These are phyloP conservation scores for Brachyistius frenatus DNA, from an alignment of 2,113 vertebrate genomes.

Conservation along the genomic window DNA sequence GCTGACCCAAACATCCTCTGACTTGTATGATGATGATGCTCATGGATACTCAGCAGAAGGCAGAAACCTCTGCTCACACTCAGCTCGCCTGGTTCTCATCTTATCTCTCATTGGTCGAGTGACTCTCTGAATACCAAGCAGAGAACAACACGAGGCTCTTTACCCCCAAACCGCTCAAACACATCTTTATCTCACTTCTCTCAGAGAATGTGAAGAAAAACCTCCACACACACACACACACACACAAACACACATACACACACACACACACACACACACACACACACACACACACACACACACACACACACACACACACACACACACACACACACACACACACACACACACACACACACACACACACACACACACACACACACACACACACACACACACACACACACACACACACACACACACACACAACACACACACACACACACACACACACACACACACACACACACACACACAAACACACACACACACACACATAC, in stretches of 20 bases:
- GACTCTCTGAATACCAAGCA: slow-evolving; percentile 27
- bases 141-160: background rate
- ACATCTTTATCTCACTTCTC: background rate
- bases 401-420: background rate
- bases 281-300: background rate
- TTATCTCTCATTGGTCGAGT: slow-evolving; percentile 18
- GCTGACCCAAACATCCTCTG: background rate
- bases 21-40: slow-evolving; percentile 1
- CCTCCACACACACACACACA: background rate
- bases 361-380: background rate
- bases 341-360: background rate
- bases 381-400: background rate
- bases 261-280: background rate
- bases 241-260: background rate
- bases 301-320: background rate
- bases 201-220: background rate
- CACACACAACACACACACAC: background rate
- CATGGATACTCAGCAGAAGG: slow-evolving; percentile 2
- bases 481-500: background rate
- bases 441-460: background rate
- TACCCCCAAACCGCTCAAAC: slow-evolving; percentile 1
- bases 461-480: background rate
- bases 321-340: background rate
- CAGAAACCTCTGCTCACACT: background rate
- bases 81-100: slow-evolving; percentile 26